A percentile compares a stretch with the other conserved stretches of the same genome.
phyloP scores from a whole-genome alignment of 2,888 invertebrate species.

The Drosophila peninsularis region DNA sequence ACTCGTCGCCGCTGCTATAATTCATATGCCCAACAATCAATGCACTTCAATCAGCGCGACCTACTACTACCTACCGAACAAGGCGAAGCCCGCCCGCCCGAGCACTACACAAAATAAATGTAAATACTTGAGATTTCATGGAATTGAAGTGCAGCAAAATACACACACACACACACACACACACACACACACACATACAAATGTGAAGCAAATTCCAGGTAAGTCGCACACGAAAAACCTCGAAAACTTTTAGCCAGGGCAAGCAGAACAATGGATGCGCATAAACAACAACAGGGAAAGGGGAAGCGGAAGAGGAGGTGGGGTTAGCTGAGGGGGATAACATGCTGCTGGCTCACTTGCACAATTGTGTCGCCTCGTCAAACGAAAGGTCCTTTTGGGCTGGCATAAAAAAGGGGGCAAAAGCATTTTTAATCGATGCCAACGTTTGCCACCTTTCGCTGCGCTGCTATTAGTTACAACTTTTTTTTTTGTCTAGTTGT shows the following conservation, averaged over 20 bases:
- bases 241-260: constrained; percentile 21
- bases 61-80: constrained; percentile 20
- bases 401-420: constrained; percentile 30
- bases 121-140: constrained; percentile 73
- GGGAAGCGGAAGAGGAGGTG: too few relatives aligned
- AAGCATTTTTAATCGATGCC: constrained; percentile 68
- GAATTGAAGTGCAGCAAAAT: constrained; percentile 61
- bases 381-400: constrained; percentile 48
- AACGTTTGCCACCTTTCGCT: constrained; percentile 49
- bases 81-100: constrained; percentile 9
- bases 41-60: constrained; percentile 53
- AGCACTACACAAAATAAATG: constrained; percentile 60
- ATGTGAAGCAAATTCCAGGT: constrained; percentile 57
- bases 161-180: too few relatives aligned
- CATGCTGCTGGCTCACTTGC: constrained; percentile 32
- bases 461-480: constrained; percentile 65
- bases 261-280: constrained; percentile 61
- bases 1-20: constrained; percentile 23
- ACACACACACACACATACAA: not conserved
- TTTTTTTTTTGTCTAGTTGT: constrained; percentile 1
- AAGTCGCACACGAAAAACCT: constrained; percentile 44
- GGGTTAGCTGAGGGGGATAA: not conserved
- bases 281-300: constrained; percentile 31
- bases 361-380: constrained; percentile 60
- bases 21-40: constrained; percentile 57